These are phyloP conservation scores for Coregonus suidteri DNA, from an alignment of 2,797 vertebrate genomes.

Conservation along the genomic window DNA sequence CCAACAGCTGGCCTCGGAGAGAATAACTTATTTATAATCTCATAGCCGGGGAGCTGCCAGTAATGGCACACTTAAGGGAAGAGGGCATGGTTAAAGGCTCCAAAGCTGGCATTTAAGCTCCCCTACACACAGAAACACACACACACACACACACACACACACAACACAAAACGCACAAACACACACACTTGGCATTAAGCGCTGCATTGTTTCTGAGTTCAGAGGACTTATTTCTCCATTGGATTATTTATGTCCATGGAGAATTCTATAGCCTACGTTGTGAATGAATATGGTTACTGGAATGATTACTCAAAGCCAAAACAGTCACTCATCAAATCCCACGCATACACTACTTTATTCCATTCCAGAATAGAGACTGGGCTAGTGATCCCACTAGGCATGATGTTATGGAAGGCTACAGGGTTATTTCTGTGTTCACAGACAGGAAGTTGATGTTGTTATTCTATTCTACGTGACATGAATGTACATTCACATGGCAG, in stretches of 20 bases:
- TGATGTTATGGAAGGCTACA: background rate
- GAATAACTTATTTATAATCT: slow-evolving; percentile 36
- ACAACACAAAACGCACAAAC: too few species aligned
- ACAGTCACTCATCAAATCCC: background rate
- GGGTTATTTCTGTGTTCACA: background rate
- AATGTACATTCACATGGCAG: background rate
- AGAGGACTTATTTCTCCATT: too few species aligned
- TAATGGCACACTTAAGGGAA: background rate
- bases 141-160: too few species aligned
- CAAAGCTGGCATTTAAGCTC: background rate
- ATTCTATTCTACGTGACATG: too few species aligned
- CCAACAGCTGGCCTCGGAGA: slow-evolving; percentile 46
- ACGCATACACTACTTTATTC: too few species aligned
- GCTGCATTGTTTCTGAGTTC: too few species aligned
- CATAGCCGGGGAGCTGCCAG: slow-evolving; percentile 17
- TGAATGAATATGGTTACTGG: too few species aligned
- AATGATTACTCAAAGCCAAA: background rate
- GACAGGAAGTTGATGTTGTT: too few species aligned
- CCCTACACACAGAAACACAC: too few species aligned
- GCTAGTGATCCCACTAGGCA: background rate
- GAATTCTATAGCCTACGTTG: too few species aligned
- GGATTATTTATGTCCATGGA: too few species aligned
- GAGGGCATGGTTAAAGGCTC: background rate
- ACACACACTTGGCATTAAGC: too few species aligned
- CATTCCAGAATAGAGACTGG: background rate